Conservation (phyloP, 2,797 vertebrate genomes). For the Thunnus albacares region DNA sequence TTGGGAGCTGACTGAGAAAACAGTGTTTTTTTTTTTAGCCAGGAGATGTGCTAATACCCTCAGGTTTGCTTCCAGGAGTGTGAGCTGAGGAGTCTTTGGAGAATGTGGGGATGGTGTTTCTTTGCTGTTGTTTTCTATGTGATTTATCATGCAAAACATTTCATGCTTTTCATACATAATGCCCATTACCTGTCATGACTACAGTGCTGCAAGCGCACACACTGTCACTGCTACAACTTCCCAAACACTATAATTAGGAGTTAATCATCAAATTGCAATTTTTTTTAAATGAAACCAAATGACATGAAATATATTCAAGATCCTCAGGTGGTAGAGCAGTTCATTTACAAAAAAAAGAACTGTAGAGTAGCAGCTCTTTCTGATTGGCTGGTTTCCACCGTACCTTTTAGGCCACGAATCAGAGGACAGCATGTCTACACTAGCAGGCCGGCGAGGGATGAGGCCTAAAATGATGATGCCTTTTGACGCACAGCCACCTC, state of each 20-base stretch:
- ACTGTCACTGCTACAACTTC: background rate
- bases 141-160: constrained; percentile 71
- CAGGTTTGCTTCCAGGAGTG: constrained; percentile 28
- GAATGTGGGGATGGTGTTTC: constrained; percentile 10
- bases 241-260: background rate
- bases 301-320: background rate
- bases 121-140: constrained; percentile 39
- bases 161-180: constrained; percentile 74
- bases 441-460: constrained; percentile 96
- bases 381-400: constrained; percentile 85
- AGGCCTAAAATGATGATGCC: constrained; percentile 99
- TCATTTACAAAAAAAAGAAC: constrained; percentile 22
- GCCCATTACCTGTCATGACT: constrained; percentile 43
- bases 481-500: constrained; percentile 97
- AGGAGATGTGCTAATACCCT: constrained; percentile 31
- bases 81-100: constrained; percentile 1
- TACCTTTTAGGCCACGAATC: constrained; percentile 95
- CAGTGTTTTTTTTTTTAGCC: constrained; percentile 18
- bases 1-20: constrained; percentile 29
- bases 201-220: constrained; percentile 11
- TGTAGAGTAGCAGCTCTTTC: constrained; percentile 61
- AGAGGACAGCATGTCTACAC: constrained; percentile 97
- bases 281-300: background rate
- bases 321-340: constrained; percentile 17
- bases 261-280: background rate